A percentile compares a stretch with the other conserved stretches of the same genome.
phyloP scores from a whole-genome alignment of 2,113 vertebrate species.

The Phrynosoma platyrhinos region DNA sequence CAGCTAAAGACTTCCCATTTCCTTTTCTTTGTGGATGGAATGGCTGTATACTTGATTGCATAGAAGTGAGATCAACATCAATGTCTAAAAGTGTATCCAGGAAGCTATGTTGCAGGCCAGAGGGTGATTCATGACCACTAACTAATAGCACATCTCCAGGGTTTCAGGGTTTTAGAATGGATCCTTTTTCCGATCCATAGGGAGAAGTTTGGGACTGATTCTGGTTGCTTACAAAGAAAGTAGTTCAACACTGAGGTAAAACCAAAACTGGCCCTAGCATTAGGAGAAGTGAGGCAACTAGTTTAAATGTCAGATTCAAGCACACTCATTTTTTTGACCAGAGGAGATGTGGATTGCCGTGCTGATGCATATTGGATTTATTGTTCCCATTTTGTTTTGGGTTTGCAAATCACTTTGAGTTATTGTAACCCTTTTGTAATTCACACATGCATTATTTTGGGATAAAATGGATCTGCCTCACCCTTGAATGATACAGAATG shows the following conservation, averaged over 20 bases:
- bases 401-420: too few relatives aligned
- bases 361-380: too few relatives aligned
- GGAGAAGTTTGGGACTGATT: neutral
- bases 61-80: neutral
- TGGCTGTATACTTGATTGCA: neutral
- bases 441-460: too few relatives aligned
- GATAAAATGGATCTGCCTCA: too few relatives aligned
- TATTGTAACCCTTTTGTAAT: too few relatives aligned
- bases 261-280: neutral
- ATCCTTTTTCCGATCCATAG: neutral
- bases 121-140: neutral
- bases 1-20: neutral
- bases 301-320: neutral
- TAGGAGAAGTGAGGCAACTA: too few relatives aligned
- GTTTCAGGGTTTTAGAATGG: neutral
- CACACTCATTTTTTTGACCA: too few relatives aligned
- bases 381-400: too few relatives aligned
- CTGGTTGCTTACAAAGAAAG: neutral
- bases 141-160: neutral
- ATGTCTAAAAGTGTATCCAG: neutral
- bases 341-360: too few relatives aligned
- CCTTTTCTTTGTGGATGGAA: neutral
- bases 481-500: too few relatives aligned
- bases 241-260: neutral
- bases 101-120: neutral